These are phyloP conservation scores for Clusia tigrina DNA, from an alignment of 2,888 invertebrate genomes.

Conservation along the genomic window DNA sequence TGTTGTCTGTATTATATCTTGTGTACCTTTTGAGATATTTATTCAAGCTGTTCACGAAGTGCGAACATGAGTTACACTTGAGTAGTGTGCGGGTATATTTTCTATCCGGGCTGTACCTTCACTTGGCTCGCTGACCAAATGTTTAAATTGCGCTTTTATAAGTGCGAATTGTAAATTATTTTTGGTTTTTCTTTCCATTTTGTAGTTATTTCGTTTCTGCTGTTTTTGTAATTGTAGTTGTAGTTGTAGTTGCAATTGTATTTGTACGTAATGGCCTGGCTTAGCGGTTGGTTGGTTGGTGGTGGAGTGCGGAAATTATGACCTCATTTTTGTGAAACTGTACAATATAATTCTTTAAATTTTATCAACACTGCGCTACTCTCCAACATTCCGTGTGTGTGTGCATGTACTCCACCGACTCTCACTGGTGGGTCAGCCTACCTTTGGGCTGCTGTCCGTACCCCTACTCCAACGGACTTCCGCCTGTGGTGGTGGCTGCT, in stretches of 20 bases:
- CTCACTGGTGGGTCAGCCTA: no score
- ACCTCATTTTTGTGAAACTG: slow-evolving; percentile 28
- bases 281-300: no score
- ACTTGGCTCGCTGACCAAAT: no score
- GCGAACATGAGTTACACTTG: neutral
- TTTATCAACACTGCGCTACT: no score
- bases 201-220: slow-evolving; percentile 7
- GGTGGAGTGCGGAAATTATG: slow-evolving; percentile 33
- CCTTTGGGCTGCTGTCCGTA: no score
- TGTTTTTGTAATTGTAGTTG: slow-evolving; percentile 11
- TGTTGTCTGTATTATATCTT: neutral
- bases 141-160: slow-evolving; percentile 19
- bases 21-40: neutral
- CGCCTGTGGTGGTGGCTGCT: no score
- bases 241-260: neutral
- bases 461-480: no score
- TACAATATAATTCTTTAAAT: no score
- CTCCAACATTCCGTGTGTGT: no score
- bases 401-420: no score
- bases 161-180: slow-evolving; percentile 17
- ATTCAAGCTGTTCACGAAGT: neutral
- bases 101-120: no score
- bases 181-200: slow-evolving; percentile 8
- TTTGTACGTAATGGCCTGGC: no score
- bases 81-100: neutral